Base-by-base conservation (phyloP, 2,797 vertebrate genomes). In the Danionella dracula region DNA sequence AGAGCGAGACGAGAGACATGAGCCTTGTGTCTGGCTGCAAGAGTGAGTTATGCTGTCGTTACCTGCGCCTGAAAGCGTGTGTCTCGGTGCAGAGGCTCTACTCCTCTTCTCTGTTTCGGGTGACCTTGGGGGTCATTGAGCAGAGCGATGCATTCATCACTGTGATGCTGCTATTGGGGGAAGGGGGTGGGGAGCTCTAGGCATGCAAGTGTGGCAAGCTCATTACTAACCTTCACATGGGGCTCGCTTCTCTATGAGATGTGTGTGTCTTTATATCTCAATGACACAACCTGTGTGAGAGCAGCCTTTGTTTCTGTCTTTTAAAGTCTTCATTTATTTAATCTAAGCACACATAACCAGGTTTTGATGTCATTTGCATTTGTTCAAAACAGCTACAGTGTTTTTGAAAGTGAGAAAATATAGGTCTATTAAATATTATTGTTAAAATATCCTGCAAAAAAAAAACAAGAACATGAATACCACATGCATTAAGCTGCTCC, bases 91-190 rank as follows among this genome's bases (percentile, higher is more conserved):
- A 8, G 59, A 23, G 40, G 32, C 68, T 60, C 41, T 48, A 65
- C 61, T 68, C 68, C 31, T 20, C 49, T 56, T 19, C 38, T 65
- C 66, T 37, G 55, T 21, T 29, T 13, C 34, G 32, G n/a, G 19
- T 79, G 85, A 86, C 86, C 86, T 87, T 81, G 77, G 69, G 80
- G 86, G 85, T 88, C 87, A 84, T 66, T 61, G 41, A 67, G 55
- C 70, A 72, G 82, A 87, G 83, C 67, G 71, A 80, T 75, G 77
- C 84, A 89, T 89, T 89, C 79, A 89, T 89, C 84, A 88, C 75
- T 65, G 62, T 83, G 83, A 85, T 70, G 73, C 80, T 78, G 80
- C 34, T 54, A 70, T 72, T 75, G 77, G 70, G 71, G 56, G 53
- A 75, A 16, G 54, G 70, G 51, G 31, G 51, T 9, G 16, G 15